Percentiles rank a stretch among this genome's conserved stretches.
Evolutionary conservation across 2,797 vertebrate genomes (phyloP).

Genomic region (Lepus townsendii): DNA sequence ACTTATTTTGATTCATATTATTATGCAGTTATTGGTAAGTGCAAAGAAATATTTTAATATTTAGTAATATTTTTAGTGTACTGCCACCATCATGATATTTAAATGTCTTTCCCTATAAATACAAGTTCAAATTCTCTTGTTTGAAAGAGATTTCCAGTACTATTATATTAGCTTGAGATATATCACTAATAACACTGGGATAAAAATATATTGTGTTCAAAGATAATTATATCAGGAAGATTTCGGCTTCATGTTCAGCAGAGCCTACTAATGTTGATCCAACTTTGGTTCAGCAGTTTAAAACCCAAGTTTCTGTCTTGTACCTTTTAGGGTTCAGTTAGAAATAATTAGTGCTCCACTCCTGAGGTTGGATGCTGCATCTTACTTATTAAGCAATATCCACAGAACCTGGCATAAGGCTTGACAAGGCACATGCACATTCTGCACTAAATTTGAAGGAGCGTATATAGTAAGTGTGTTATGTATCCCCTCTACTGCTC

Average conservation of each 20-base stretch:
- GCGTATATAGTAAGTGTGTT: not conserved
- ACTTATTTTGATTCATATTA: not conserved
- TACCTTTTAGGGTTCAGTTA: not conserved
- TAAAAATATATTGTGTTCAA: not conserved
- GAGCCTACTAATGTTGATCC: not conserved
- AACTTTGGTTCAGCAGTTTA: not conserved
- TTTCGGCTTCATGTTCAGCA: constrained; percentile 40
- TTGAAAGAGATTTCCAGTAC: not conserved
- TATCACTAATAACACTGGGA: not conserved
- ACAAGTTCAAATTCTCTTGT: not conserved
- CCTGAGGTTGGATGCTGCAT: rapidly evolving
- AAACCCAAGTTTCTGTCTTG: not conserved
- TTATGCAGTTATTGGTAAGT: not conserved
- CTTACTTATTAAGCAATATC: not conserved
- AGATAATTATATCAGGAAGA: not conserved
- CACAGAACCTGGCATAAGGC: not conserved
- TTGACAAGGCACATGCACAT: not conserved
- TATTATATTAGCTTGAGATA: not conserved
- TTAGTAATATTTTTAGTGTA: not conserved
- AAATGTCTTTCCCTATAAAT: not conserved
- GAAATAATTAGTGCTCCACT: not conserved
- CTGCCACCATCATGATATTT: not conserved
- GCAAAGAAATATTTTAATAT: not conserved
- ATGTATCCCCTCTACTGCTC: not conserved
- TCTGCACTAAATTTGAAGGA: constrained; percentile 18